These are phyloP conservation scores for Oxygymnocypris stewartii DNA, from an alignment of 2,113 vertebrate species.

Conservation along the genomic window DNA sequence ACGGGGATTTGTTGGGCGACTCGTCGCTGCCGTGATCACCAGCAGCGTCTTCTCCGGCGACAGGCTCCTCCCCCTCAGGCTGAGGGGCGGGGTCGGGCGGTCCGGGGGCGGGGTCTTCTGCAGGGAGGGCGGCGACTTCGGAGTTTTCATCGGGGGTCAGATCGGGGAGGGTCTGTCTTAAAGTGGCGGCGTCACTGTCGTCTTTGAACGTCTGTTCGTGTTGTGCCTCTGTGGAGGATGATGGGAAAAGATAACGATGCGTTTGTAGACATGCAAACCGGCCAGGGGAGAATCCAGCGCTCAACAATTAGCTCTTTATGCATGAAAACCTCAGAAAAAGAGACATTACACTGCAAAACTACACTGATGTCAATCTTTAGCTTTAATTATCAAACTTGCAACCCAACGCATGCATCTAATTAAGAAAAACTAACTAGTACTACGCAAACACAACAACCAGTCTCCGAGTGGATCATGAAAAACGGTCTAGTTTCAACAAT, in stretches of 20 bases:
- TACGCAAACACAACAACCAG: neutral
- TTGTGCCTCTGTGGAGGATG: conserved; percentile 73
- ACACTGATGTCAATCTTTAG: neutral
- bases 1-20: conserved; percentile 96
- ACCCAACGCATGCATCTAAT: neutral
- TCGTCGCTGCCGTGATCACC: conserved; percentile 89
- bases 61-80: conserved; percentile 71
- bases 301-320: neutral
- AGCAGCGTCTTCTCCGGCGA: conserved; percentile 66
- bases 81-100: conserved; percentile 55
- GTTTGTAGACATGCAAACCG: neutral
- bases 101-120: conserved; percentile 72
- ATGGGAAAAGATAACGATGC: neutral
- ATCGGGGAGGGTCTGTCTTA: conserved; percentile 93
- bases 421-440: neutral
- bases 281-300: neutral
- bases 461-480: neutral
- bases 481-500: neutral
- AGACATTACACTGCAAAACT: neutral
- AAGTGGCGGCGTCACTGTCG: conserved; percentile 88
- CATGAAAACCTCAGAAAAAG: neutral
- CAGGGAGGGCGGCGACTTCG: conserved; percentile 81
- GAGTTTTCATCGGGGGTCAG: conserved; percentile 91
- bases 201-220: conserved; percentile 81
- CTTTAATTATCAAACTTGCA: neutral